Base-by-base conservation (phyloP, 2,888 invertebrate species). In the Tenthredo distinguenda region DNA sequence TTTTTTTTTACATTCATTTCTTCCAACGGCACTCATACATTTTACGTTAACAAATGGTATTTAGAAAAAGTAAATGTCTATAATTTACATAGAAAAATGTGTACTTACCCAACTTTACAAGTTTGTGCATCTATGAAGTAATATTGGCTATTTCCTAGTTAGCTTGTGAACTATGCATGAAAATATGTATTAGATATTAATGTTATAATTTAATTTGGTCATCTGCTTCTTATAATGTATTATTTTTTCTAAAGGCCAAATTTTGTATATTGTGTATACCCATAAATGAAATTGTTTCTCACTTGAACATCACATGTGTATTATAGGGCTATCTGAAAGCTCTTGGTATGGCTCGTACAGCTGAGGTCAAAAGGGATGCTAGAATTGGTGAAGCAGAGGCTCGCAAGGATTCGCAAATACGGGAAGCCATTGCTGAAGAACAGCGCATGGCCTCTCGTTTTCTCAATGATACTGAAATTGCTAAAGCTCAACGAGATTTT, bases 371-470 rank as follows among this genome's bases (percentile, higher is more conserved):
- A 92, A 95, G 99, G 81, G 99, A 99, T 93, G 99, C 99, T 0
- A 96, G 99, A 85, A 99, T 99, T 89, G 99, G 99, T 15, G 99
- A 99, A 93, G 99, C 99, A 0, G 99, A 99, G 93, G 99, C 99
- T 0, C 96, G 97, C 84, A 96, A 97, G 84, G 99, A 99, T 92
- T 98, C 99, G 0, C 96, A 96, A 91, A 98, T 98, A 90, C 98
- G 98, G 92, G 99, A 99, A 94, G 99, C 99, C 0, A 97, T 98
- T 92, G 99, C 99, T 0, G 99, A 99, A 93, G 99, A 99, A 93
- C 98, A 99, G 93, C 95, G 99, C 79, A 98, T 99, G 98, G 98
- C 99, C 0, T 96, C 99, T 0, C 96, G 98, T 87, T 98, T 98
- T 93, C 94, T 98, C 26, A 99, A 99, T 94, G 99, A 99, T 92